Evolutionary conservation across 2,888 invertebrate species (phyloP).

Genomic region (Notocelia uddmanniana): DNA sequence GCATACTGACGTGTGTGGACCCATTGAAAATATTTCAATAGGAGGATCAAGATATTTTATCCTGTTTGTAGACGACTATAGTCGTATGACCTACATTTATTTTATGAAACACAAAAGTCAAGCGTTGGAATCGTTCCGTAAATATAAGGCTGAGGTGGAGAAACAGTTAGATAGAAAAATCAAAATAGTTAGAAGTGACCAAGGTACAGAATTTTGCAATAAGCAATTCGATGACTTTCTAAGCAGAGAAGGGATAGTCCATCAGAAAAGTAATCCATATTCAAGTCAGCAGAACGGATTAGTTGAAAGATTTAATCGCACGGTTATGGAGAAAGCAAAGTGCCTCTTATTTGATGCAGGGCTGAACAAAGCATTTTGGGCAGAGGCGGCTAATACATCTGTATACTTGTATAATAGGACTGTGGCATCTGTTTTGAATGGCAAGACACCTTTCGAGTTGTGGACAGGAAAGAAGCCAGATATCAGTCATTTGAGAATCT

Average conservation of each 20-base stretch:
- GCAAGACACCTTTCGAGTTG: constrained; percentile 41
- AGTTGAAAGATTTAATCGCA: not conserved
- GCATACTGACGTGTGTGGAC: constrained; percentile 43
- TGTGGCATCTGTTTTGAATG: constrained; percentile 19
- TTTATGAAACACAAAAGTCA: constrained; percentile 28
- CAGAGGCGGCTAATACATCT: constrained; percentile 8
- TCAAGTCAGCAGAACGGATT: not conserved
- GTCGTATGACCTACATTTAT: constrained; percentile 47
- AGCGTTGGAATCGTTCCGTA: constrained; percentile 36
- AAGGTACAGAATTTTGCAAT: not conserved
- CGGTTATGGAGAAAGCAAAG: not conserved
- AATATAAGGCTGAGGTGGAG: constrained; percentile 37
- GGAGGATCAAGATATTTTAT: constrained; percentile 49
- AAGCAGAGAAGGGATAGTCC: not conserved
- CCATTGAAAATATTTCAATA: constrained; percentile 45
- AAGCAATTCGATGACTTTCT: not conserved
- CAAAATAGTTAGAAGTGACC: constrained; percentile 41
- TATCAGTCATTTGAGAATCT: constrained; percentile 42
- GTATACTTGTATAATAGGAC: constrained; percentile 32
- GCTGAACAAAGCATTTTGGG: constrained; percentile 5
- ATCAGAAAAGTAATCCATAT: not conserved
- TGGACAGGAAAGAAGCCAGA: constrained; percentile 43
- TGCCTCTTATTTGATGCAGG: not conserved
- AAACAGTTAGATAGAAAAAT: constrained; percentile 33
- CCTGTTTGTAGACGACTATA: constrained; percentile 50